Evolutionary conservation across 2,888 invertebrate species (phyloP), one percentile per base, ranked within the genome.

Genomic region (Ennomos quercinarius): DNA sequence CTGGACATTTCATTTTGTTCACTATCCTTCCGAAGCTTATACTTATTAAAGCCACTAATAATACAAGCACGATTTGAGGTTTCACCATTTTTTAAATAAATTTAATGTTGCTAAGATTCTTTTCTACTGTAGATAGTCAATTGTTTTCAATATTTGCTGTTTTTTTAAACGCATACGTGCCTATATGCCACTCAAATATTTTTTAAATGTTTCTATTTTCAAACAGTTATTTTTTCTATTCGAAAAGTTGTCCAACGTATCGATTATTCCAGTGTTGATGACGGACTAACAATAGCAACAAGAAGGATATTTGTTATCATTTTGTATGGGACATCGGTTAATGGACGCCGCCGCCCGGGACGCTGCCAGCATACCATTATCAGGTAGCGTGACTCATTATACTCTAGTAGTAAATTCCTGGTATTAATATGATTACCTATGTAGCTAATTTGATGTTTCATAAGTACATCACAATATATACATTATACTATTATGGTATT

Each of bases 1-100:
- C 94, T 0, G 96, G 96, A 74, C 96, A 96, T 81, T 95, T 95
- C 74, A 95, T 94, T 81, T 95, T 95, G 73, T 95, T 94, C 40
- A 93, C 85, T 68, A 91, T 89, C 71, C 78, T 88, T 38, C 78
- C 80, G 34, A 72, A 70, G 52, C 72, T 72, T 39, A 68, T 60
- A 68, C 69, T 64, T 1, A 78, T 56, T 9, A 72, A 50, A 36
- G 80, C 37, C 40, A 81, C 49, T 52, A 79, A 66, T 53, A 84
- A 47, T 58, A 83, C 62, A 39, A 83, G 55, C 44, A 69, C 59
- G 42, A 69, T 58, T 13, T 71, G 56, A 38, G 63, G 69, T 65
- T 79, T 80, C 59, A 75, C 71, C 71, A 76, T 60, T 55, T 49
- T 55, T 27, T 27, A 27, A 27, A 27, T n/a, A n/a, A n/a, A n/a